Evolutionary conservation across 2,888 invertebrate species (phyloP).

Genomic region (Tolmerus cingulatus): DNA sequence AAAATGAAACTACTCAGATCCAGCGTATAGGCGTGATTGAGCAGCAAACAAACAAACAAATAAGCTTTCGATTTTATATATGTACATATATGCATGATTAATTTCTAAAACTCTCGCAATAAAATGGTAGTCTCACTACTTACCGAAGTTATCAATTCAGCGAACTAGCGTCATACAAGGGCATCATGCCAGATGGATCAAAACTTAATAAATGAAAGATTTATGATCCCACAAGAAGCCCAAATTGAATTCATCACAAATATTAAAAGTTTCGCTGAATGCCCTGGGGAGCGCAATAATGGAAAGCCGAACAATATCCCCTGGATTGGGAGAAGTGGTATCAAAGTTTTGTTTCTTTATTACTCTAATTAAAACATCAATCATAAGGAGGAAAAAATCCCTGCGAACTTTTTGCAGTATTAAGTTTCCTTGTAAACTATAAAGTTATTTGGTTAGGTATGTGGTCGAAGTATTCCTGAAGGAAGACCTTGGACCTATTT

Average conservation of each 20-base stretch:
- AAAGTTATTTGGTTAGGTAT: background rate
- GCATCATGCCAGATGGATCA: background rate
- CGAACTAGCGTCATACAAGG: background rate
- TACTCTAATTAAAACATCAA: background rate
- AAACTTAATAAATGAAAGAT: background rate
- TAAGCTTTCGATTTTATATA: no score
- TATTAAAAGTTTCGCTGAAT: background rate
- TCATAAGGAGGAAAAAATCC: background rate
- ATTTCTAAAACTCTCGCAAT: background rate
- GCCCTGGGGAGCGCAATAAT: background rate
- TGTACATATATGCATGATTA: no score
- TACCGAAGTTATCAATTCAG: background rate
- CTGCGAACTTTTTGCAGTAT: background rate
- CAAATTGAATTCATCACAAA: background rate
- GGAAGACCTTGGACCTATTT: background rate
- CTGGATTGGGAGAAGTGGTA: background rate
- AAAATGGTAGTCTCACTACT: background rate
- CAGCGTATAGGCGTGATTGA: no score
- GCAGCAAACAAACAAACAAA: no score
- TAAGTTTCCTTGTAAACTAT: background rate
- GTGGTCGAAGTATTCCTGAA: background rate
- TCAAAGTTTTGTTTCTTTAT: background rate
- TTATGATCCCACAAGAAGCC: background rate
- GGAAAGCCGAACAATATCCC: background rate
- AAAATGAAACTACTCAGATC: no score